Evolutionary conservation across 2,113 vertebrate genomes (phyloP), one percentile per base, ranked within the genome.

Genomic region (Epinephelus fuscoguttatus): DNA sequence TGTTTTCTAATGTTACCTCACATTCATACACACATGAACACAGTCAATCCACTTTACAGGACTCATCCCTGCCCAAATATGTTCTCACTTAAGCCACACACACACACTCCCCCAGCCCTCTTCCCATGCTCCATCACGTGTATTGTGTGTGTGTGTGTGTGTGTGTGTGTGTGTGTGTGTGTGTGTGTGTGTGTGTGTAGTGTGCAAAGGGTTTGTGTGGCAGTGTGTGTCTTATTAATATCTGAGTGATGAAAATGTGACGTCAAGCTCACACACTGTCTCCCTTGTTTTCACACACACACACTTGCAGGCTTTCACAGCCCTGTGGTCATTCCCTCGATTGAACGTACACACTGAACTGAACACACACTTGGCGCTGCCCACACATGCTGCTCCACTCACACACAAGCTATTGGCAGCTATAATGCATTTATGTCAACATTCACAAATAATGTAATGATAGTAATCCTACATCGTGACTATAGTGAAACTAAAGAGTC

Each of bases 191-290:
- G 27, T 27, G 27, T 76, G 37, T 18, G 33, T 62, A 59, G 77
- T 15, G 68, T 40, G 78, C 27, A 42, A 53, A 25, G 40, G 30
- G 45, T 64, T 12, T 79, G 77, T 56, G 73, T 42, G 45, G 21
- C 77, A 49, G 68, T 0, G 72, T 73, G 89, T 71, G 82, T 89
- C 78, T 90, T 94, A 88, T 93, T 94, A 94, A 93, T 94, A 91
- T 94, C 90, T 14, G 68, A 75, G 89, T 91, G 88, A 93, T 91
- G 91, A 93, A 93, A 94, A 81, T 37, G 69, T 94, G 92, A 94
- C 84, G 78, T 93, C 89, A 92, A 84, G 63, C 80, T 86, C 80
- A 25, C 90, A 96, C 92, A 95, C 90, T 90, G 82, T 75, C 71
- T 70, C 82, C 77, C 88, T 94, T 95, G 95, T 95, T 94, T 89